Conservation (phyloP, 2,797 vertebrate genomes). For the Erethizon dorsatum region DNA sequence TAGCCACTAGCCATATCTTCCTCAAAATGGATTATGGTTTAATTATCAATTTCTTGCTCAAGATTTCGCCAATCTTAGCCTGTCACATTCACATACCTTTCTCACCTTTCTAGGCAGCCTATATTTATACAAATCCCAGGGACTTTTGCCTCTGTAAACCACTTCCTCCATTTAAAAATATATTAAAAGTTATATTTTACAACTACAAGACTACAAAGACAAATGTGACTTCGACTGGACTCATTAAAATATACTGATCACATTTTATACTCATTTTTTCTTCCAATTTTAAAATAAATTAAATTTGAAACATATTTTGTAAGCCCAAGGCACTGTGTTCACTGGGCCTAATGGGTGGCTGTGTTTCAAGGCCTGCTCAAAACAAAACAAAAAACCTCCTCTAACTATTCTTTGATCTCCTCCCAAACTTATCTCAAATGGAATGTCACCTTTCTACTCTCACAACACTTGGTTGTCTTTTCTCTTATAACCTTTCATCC, state of each 20-base stretch:
- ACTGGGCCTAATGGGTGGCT: not conserved
- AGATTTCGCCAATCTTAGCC: not conserved
- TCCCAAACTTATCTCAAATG: constrained; percentile 21
- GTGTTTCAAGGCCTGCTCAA: not conserved
- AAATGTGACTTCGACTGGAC: not conserved
- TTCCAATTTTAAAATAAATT: constrained; percentile 43
- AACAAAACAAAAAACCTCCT: not conserved
- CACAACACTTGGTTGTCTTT: constrained; percentile 9
- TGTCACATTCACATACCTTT: not conserved
- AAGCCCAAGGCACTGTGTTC: not conserved
- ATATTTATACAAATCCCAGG: not conserved
- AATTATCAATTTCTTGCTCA: constrained; percentile 49
- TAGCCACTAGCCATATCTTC: not conserved
- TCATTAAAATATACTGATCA: constrained; percentile 32
- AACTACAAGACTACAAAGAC: constrained; percentile 40
- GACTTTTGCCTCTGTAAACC: not conserved
- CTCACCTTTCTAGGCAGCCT: not conserved
- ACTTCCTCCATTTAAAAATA: not conserved
- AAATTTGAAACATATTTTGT: constrained; percentile 37
- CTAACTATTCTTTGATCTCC: constrained; percentile 27
- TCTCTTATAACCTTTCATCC: not conserved
- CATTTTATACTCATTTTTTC: not conserved
- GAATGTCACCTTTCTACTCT: constrained; percentile 12
- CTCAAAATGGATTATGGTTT: constrained; percentile 40
- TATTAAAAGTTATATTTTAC: constrained; percentile 41